Evolutionary conservation across 2,797 vertebrate genomes (phyloP), one percentile per base, ranked within the genome.

Genomic region (Tachyglossus aculeatus): DNA sequence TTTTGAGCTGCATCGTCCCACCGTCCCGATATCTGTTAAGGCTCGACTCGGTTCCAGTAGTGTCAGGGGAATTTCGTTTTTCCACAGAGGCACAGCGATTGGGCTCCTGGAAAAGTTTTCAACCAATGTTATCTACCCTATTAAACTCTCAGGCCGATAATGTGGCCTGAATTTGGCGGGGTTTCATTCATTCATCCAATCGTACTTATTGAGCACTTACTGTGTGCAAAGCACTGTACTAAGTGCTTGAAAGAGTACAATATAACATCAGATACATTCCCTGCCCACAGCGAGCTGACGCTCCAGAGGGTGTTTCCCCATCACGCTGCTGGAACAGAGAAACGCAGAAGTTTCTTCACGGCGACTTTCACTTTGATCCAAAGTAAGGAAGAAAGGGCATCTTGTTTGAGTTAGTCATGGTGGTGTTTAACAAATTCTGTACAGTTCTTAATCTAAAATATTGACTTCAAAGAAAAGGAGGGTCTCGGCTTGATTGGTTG

Each of bases 141-240:
- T 72, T 54, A 74, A 67, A 78, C 53, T 78, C 83, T 88, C 82
- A 85, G 86, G 78, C 80, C 86, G 39, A 83, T 85, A 70, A 80
- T 55, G 66, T 77, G 73, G 27, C 48, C 37, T 73, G 40, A 58
- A 73, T 63, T 74, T 80, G 76, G 33, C 72, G n/a, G n/a, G n/a
- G n/a, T n/a, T n/a, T n/a, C n/a, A n/a, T 43, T 22, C 44, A n/a
- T n/a, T n/a, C n/a, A n/a, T n/a, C n/a, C n/a, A n/a, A n/a, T n/a
- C n/a, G n/a, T n/a, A n/a, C n/a, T n/a, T n/a, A n/a, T n/a, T n/a
- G n/a, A n/a, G n/a, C n/a, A n/a, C n/a, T n/a, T n/a, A n/a, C n/a
- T n/a, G n/a, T n/a, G n/a, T n/a, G n/a, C n/a, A n/a, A n/a, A n/a
- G n/a, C n/a, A n/a, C n/a, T n/a, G n/a, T n/a, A n/a, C n/a, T n/a